A percentile compares a stretch with the other conserved stretches of the same genome.
Conservation (phyloP, 2,797 vertebrate species). For the Platalea minor region DNA sequence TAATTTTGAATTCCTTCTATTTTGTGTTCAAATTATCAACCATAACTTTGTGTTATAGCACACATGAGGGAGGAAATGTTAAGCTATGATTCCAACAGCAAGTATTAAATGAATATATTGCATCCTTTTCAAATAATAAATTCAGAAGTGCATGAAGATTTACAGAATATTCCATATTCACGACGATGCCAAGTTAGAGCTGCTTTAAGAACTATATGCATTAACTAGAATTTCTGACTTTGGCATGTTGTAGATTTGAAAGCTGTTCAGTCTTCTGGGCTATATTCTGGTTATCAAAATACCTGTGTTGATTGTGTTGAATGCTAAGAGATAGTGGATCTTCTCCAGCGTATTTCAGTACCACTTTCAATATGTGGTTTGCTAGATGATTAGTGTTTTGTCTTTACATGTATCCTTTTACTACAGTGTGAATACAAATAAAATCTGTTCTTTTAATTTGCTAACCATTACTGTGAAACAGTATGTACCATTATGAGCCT, state of each 20-base stretch:
- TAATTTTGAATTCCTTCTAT: slow-evolving; percentile 12
- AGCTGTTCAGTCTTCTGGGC: not conserved
- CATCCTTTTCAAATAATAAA: not conserved
- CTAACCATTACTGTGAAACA: not conserved
- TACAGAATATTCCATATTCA: not conserved
- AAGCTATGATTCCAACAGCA: not conserved
- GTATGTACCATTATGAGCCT: not conserved
- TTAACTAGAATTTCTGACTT: not conserved
- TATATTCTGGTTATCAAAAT: not conserved
- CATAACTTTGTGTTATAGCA: slow-evolving; percentile 17
- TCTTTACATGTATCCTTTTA: not conserved
- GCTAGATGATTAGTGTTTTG: not conserved
- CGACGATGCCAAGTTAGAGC: not conserved
- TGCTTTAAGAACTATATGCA: not conserved
- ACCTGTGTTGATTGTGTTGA: not conserved
- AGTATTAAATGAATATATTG: slow-evolving; percentile 14
- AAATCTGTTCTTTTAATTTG: not conserved
- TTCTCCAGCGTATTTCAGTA: not conserved
- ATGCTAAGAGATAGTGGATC: not conserved
- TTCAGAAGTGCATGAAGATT: not conserved
- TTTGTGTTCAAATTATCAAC: slow-evolving; percentile 29
- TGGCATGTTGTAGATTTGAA: not conserved
- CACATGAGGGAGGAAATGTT: not conserved
- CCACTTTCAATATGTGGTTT: not conserved
- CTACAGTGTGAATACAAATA: not conserved